These are phyloP conservation scores for Xestia xanthographa DNA, from an alignment of 2,888 invertebrate species.

Conservation along the genomic window DNA sequence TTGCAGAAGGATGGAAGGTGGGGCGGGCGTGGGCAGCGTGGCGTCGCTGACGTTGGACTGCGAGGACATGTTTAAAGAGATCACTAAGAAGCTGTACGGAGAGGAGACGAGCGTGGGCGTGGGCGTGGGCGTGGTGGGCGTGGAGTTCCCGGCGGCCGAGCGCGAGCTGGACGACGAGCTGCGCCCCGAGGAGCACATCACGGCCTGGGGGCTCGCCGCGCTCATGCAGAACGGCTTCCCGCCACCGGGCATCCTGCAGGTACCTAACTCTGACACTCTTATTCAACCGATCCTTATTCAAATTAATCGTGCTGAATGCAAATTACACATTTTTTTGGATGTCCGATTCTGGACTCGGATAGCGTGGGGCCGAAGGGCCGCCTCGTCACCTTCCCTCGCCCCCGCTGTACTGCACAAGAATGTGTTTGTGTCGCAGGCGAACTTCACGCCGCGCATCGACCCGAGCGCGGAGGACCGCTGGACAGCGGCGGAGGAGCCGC, in stretches of 20 bases:
- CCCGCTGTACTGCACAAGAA: neutral
- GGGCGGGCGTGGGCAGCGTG: conserved; percentile 84
- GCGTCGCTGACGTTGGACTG: conserved; percentile 92
- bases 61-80: conserved; percentile 97
- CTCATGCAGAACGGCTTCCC: conserved; percentile 94
- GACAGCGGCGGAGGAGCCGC: conserved; percentile 93
- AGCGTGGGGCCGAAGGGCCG: neutral
- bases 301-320: neutral
- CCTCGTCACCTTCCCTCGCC: neutral
- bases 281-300: neutral
- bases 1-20: conserved; percentile 86
- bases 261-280: neutral
- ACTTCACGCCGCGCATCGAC: conserved; percentile 89
- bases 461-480: conserved; percentile 90
- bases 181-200: conserved; percentile 93
- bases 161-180: conserved; percentile 89
- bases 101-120: conserved; percentile 91
- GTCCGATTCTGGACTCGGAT: neutral
- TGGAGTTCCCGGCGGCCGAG: conserved; percentile 87
- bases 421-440: conserved; percentile 81
- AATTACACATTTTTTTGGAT: neutral
- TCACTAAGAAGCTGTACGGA: conserved; percentile 97
- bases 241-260: conserved; percentile 91
- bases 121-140: conserved; percentile 83
- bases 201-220: conserved; percentile 94